These are phyloP conservation scores for Physocephala rufipes DNA, from an alignment of 2,888 invertebrate species.

Conservation along the genomic window DNA sequence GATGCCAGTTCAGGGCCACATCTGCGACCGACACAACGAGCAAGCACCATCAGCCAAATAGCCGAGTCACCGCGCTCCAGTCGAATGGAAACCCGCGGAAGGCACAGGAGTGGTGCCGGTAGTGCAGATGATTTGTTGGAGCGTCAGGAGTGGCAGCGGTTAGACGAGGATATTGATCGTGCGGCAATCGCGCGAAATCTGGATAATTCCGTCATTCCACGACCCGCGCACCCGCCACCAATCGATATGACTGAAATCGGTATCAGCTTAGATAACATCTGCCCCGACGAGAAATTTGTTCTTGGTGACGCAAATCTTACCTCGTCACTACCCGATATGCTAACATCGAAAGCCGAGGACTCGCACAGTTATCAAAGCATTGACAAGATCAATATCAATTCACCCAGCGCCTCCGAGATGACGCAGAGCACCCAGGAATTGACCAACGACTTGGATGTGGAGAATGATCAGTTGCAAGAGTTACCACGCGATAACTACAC, in stretches of 20 bases:
- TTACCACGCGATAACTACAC: conserved; percentile 57
- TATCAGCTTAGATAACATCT: conserved; percentile 69
- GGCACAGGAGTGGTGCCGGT: conserved; percentile 45
- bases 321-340: conserved; percentile 72
- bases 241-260: conserved; percentile 70
- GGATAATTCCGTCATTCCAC: conserved; percentile 57
- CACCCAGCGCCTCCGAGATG: conserved; percentile 60
- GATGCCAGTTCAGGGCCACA: conserved; percentile 79
- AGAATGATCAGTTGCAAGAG: conserved; percentile 52
- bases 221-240: conserved; percentile 72
- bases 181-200: conserved; percentile 54
- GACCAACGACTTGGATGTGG: conserved; percentile 60
- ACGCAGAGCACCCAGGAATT: conserved; percentile 64
- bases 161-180: conserved; percentile 56
- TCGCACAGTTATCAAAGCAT: conserved; percentile 65
- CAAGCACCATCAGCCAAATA: conserved; percentile 64
- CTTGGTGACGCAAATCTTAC: conserved; percentile 64
- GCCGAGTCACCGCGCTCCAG: conserved; percentile 67
- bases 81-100: conserved; percentile 47
- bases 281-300: conserved; percentile 65
- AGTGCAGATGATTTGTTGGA: conserved; percentile 58
- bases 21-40: conserved; percentile 68
- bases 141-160: conserved; percentile 56
- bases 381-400: conserved; percentile 62
- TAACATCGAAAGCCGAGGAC: conserved; percentile 60